Evolutionary conservation across 2,888 invertebrate species (phyloP).

Genomic region (Mythimna loreyi): DNA sequence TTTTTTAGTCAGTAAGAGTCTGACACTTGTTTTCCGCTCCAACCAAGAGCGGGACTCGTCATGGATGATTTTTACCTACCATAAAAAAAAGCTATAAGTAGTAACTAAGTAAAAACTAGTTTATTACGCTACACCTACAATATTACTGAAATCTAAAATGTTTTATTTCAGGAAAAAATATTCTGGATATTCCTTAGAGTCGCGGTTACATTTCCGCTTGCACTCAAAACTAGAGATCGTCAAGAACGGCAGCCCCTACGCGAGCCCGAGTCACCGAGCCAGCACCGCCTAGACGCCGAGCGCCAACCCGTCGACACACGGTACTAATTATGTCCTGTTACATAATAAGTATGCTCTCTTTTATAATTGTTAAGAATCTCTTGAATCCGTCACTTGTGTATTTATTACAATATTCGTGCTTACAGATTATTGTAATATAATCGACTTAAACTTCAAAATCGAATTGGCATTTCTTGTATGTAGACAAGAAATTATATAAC

Average conservation of each 20-base stretch:
- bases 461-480: not conserved
- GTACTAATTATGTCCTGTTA: conserved; percentile 1
- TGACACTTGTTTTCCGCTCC: too few species aligned
- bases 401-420: not conserved
- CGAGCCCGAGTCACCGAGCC: conserved; percentile 15
- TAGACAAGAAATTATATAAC: not conserved
- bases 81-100: not conserved
- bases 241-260: conserved; percentile 44
- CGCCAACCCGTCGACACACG: not conserved
- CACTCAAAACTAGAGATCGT: conserved; percentile 92
- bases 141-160: not conserved
- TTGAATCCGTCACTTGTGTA: conserved; percentile 2
- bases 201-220: conserved; percentile 96
- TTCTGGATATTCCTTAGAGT: conserved; percentile 96
- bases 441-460: not conserved
- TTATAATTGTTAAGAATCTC: not conserved
- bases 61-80: too few species aligned
- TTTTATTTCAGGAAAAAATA: conserved; percentile 94
- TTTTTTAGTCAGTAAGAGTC: too few species aligned
- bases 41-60: too few species aligned
- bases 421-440: conserved; percentile 4
- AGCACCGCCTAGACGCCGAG: conserved; percentile 11
- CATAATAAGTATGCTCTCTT: conserved; percentile 27
- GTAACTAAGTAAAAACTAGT: not conserved
- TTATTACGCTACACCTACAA: not conserved